phyloP scores from a whole-genome alignment of 2,797 vertebrate species.

The Podarcis siculus region DNA sequence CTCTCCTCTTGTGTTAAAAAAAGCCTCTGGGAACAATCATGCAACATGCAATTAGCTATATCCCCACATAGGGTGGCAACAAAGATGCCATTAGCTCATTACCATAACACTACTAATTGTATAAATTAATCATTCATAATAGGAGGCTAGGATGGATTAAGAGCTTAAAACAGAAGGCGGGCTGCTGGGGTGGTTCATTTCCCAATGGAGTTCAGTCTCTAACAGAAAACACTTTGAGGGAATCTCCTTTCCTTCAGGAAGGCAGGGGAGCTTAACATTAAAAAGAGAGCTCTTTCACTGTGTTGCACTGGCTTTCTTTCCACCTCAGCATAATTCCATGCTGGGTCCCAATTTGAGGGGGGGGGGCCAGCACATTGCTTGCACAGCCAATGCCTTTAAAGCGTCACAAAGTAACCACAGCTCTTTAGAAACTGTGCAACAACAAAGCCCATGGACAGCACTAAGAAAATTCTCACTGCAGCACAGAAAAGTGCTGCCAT shows the following conservation, averaged over 20 bases:
- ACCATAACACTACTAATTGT: slow-evolving; percentile 58
- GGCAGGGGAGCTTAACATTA: not conserved
- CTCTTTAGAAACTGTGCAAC: not conserved
- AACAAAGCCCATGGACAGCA: not conserved
- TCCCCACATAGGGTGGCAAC: not conserved
- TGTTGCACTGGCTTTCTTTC: not conserved
- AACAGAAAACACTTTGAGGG: rapidly evolving
- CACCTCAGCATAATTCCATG: rapidly evolving
- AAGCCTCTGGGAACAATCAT: not conserved
- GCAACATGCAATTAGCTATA: not conserved
- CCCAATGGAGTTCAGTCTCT: not conserved
- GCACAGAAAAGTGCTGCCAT: not conserved
- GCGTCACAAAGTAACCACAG: not conserved
- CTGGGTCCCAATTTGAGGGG: not conserved
- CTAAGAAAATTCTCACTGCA: not conserved
- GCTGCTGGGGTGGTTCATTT: slow-evolving; percentile 30
- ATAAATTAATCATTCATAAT: slow-evolving; percentile 68
- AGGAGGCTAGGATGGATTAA: slow-evolving; percentile 60
- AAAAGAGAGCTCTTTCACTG: not conserved
- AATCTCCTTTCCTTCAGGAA: not conserved
- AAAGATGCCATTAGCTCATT: slow-evolving; percentile 27
- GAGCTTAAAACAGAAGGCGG: slow-evolving; percentile 24
- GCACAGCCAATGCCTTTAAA: not conserved
- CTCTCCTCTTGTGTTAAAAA: not conserved
- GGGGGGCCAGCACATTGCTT: not conserved